These are phyloP conservation scores for Thymallus thymallus DNA, from an alignment of 2,113 vertebrate genomes.

Conservation along the genomic window DNA sequence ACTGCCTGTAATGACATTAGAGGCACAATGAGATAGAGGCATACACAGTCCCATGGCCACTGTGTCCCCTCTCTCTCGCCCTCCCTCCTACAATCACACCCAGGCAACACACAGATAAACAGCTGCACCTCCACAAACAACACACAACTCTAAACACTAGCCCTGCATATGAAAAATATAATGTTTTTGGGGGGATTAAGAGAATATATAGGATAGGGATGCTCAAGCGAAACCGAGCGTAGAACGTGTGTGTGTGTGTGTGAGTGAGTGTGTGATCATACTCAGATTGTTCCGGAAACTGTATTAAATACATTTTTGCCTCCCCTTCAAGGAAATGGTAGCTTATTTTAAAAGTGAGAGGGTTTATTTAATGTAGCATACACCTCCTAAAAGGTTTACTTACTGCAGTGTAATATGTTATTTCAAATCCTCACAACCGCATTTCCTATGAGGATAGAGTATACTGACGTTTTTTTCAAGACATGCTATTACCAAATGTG, in stretches of 20 bases:
- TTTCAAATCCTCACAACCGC: constrained; percentile 74
- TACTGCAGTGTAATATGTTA: constrained; percentile 75
- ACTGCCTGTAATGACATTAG: constrained; percentile 77
- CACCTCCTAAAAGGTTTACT: constrained; percentile 78
- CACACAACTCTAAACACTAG: constrained; percentile 24
- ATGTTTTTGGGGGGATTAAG: constrained; percentile 32
- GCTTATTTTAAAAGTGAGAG: constrained; percentile 76
- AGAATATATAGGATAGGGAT: constrained; percentile 30
- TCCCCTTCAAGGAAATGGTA: constrained; percentile 71
- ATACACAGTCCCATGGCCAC: constrained; percentile 59
- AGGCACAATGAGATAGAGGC: constrained; percentile 68
- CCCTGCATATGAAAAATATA: constrained; percentile 18
- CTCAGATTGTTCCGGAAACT: constrained; percentile 63
- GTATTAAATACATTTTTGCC: constrained; percentile 51
- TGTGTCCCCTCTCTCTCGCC: constrained; percentile 49
- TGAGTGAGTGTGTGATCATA: constrained; percentile 31
- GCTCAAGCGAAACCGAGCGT: constrained; percentile 29
- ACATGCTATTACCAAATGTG: constrained; percentile 70
- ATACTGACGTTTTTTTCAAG: constrained; percentile 51
- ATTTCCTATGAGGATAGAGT: constrained; percentile 74
- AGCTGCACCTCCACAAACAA: constrained; percentile 37
- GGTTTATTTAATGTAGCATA: constrained; percentile 76
- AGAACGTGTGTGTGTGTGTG: constrained; percentile 27
- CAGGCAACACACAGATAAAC: constrained; percentile 29
- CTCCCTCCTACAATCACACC: constrained; percentile 44